Conservation (phyloP, 2,113 vertebrate species). For the Anser cygnoides region DNA sequence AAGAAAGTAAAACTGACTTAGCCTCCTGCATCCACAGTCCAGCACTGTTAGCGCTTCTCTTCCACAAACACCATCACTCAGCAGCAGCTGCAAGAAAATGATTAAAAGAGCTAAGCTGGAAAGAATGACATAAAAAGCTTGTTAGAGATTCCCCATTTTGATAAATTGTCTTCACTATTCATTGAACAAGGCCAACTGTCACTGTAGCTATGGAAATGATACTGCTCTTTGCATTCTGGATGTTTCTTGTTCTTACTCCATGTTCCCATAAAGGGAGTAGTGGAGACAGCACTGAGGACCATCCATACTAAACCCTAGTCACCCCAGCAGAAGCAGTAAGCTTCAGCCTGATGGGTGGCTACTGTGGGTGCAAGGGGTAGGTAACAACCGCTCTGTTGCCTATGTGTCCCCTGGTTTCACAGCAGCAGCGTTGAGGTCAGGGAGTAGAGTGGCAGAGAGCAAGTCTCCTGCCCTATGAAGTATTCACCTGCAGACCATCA, state of each 20-base stretch:
- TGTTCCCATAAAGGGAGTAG: neutral
- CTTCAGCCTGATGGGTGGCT: neutral
- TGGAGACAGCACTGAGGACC: neutral
- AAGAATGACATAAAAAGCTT: neutral
- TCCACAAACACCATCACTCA: neutral
- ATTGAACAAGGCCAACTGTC: neutral
- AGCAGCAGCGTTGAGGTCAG: neutral
- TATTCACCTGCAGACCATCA: neutral
- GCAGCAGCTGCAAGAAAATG: conserved; percentile 1
- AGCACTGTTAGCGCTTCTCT: neutral
- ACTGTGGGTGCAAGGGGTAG: neutral
- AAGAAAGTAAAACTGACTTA: conserved; percentile 29
- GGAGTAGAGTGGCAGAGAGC: neutral
- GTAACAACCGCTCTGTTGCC: neutral
- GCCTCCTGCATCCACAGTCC: neutral
- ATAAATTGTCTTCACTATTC: neutral
- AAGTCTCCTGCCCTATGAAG: neutral
- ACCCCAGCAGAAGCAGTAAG: neutral
- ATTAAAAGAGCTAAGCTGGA: neutral
- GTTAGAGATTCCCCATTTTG: neutral
- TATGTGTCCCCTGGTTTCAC: neutral
- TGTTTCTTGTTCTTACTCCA: neutral
- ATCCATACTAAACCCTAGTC: neutral
- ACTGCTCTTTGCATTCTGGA: neutral
- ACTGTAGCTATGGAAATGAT: neutral